phyloP scores from a whole-genome alignment of 2,797 vertebrate species.

The Heterohyrax brucei region DNA sequence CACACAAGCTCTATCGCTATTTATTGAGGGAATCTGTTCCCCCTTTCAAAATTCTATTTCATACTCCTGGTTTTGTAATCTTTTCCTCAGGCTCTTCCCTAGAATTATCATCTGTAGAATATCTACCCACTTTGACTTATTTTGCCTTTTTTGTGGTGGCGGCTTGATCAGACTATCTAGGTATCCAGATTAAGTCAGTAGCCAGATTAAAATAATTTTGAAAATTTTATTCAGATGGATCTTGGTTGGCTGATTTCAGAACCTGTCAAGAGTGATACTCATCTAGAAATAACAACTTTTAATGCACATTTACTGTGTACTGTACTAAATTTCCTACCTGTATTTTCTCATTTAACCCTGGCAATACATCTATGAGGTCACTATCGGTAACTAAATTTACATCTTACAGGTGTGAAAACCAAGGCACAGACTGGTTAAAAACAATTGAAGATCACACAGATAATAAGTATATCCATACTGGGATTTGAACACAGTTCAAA shows the following conservation, averaged over 20 bases:
- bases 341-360: not conserved
- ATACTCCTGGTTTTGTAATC: not conserved
- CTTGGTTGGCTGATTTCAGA: slow-evolving; percentile 19
- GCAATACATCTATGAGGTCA: slow-evolving; percentile 12
- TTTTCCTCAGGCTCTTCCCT: not conserved
- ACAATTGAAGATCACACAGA: not conserved
- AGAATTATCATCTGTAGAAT: not conserved
- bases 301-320: not conserved
- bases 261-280: slow-evolving; percentile 12
- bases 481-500: not conserved
- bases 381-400: not conserved
- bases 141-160: not conserved
- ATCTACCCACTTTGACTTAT: not conserved
- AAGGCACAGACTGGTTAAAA: not conserved
- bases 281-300: not conserved
- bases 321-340: not conserved
- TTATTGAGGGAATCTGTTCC: not conserved
- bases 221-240: slow-evolving; percentile 36
- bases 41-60: not conserved
- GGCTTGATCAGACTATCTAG: not conserved
- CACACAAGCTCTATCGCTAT: not conserved
- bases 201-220: not conserved
- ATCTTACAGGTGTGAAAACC: not conserved
- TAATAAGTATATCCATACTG: not conserved
- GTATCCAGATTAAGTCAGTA: not conserved